These are phyloP conservation scores for Ophion ventricosus DNA, from an alignment of 2,888 invertebrate species.

Conservation along the genomic window DNA sequence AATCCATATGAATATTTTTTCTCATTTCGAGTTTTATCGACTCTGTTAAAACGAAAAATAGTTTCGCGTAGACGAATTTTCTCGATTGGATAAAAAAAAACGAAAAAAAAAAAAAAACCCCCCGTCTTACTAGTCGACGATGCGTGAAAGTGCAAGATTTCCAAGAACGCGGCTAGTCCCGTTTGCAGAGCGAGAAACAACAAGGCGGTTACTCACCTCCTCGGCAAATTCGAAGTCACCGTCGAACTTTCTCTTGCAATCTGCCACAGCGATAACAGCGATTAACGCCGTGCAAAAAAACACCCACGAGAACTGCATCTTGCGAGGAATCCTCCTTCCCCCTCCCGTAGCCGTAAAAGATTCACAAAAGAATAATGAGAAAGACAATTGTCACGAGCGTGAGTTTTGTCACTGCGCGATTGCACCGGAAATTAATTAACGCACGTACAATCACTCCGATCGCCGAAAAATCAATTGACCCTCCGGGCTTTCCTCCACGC, in stretches of 20 bases:
- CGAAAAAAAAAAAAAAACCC: no score
- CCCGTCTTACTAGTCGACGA: background rate
- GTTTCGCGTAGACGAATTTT: background rate
- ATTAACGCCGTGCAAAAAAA: conserved; percentile 82
- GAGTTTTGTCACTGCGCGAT: conserved; percentile 31
- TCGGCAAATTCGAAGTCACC: conserved; percentile 92
- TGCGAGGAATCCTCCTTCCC: conserved; percentile 23
- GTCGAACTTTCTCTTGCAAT: conserved; percentile 89
- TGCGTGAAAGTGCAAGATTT: background rate
- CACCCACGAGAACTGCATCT: conserved; percentile 84
- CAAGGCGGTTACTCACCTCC: conserved; percentile 85
- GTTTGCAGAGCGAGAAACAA: background rate
- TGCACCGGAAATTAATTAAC: conserved; percentile 51
- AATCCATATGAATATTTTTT: background rate
- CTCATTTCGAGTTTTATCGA: background rate
- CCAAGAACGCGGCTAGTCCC: background rate
- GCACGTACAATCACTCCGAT: conserved; percentile 32
- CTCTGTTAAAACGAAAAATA: background rate
- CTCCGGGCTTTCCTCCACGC: background rate
- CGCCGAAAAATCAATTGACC: conserved; percentile 49
- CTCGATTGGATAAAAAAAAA: background rate
- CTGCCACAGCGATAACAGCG: conserved; percentile 83
- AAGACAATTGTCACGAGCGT: background rate
- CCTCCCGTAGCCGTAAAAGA: background rate
- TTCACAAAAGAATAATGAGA: conserved; percentile 3